Evolutionary conservation across 2,888 invertebrate genomes (phyloP), one percentile per base, ranked within the genome.

Genomic region (Microctonus aethiopoides): DNA sequence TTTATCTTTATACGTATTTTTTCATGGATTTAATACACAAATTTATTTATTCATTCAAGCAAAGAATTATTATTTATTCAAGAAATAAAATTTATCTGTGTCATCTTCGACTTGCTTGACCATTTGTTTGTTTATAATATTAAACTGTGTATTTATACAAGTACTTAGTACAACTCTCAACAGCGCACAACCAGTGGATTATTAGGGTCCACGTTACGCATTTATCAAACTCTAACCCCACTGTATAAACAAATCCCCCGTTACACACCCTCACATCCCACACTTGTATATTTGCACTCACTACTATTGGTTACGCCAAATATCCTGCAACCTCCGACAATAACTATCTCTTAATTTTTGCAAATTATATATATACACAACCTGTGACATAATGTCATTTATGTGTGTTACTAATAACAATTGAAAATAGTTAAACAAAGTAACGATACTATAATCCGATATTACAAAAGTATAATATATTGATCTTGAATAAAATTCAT

Each of bases 91-190:
- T 13, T 32, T 59, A 11, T 4, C 29, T 16, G 26, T 20, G 26
- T 51, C 10, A 5, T 24, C 16, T 26, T 51, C 29, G 20, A 62
- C 24, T 46, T 46, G 54, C n/a, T 11, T 64, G 22, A 59, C 71
- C 72, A 70, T 51, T 71, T 78, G 79, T 81, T 80, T 80, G 75
- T 78, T 57, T 65, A 71, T 29, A 65, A 78, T 83, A 83, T 84
- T 82, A 81, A 79, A 83, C 78, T 75, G 74, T 20, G 34, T 83
- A 81, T 84, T 84, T 84, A 83, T 77, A 80, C 74, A 78, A 81
- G 78, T 80, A 78, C 82, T 84, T 81, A 83, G 78, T 79, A 78
- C 76, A 79, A 78, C 78, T 78, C 73, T 75, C 46, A 46, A 46
- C 7, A 20, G 16, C 7, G 16, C n/a, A 74, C 70, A 54, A 29